These are phyloP conservation scores for Archegozetes longisetosus DNA, from an alignment of 1,140 invertebrate species.

Conservation along the genomic window DNA sequence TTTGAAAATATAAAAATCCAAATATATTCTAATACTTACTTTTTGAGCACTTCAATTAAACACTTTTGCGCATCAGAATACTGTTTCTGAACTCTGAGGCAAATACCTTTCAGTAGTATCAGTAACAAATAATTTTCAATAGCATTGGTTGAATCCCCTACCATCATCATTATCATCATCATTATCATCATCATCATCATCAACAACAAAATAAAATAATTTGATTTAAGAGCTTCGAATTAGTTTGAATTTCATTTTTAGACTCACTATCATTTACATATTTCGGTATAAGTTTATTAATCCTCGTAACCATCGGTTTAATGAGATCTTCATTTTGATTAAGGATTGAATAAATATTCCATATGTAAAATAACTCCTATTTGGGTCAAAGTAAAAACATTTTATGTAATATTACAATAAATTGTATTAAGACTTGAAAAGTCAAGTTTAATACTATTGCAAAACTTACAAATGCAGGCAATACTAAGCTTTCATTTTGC, in stretches of 20 bases:
- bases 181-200: background rate
- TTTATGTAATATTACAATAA: too few species aligned
- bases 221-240: too few species aligned
- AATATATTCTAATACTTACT: background rate
- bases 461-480: background rate
- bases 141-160: background rate
- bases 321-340: constrained; percentile 48
- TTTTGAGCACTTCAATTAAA: background rate
- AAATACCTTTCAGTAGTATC: constrained; percentile 61
- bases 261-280: background rate
- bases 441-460: background rate
- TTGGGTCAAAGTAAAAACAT: too few species aligned
- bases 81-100: constrained; percentile 41
- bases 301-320: constrained; percentile 47
- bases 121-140: constrained; percentile 32
- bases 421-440: background rate
- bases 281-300: constrained; percentile 40
- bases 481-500: constrained; percentile 47
- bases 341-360: constrained; percentile 78
- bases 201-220: too few species aligned
- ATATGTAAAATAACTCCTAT: constrained; percentile 69
- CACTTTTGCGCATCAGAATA: background rate
- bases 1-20: background rate
- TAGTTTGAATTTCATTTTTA: too few species aligned
- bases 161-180: background rate